phyloP scores from a whole-genome alignment of 2,888 invertebrate genomes.

The Onchidella celtica region DNA sequence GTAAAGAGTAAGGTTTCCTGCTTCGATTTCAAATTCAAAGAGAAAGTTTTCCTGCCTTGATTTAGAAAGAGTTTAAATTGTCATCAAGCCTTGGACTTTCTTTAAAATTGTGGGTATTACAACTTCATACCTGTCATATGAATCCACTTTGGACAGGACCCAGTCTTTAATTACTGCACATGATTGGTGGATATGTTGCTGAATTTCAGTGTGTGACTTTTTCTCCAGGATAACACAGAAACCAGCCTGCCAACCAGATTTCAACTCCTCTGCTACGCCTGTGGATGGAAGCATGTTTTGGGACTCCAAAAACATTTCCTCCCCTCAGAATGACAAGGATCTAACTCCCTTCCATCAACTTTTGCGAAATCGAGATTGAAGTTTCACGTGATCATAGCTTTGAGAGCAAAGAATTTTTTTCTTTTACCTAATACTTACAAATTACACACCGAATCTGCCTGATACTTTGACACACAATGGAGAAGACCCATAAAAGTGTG shows the following conservation, averaged over 20 bases:
- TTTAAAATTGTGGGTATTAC: not conserved
- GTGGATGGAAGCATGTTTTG: not conserved
- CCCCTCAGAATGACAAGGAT: no score
- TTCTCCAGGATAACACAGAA: constrained; percentile 25
- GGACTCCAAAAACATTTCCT: not conserved
- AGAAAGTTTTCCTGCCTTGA: no score
- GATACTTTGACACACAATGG: no score
- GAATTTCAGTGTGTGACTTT: constrained; percentile 23
- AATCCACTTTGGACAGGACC: constrained; percentile 1
- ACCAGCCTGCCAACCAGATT: constrained; percentile 16
- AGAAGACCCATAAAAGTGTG: no score
- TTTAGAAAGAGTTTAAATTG: no score
- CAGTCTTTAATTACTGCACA: constrained; percentile 8
- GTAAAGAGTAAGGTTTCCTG: no score
- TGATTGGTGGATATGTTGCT: not conserved
- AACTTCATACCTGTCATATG: not conserved
- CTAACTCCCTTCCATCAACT: no score
- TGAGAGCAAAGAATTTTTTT: not conserved
- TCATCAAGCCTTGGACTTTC: no score
- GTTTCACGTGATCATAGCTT: no score
- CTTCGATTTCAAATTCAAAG: no score
- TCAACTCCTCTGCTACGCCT: not conserved
- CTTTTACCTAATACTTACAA: not conserved
- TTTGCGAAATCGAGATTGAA: no score
- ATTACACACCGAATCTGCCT: no score